Base-by-base conservation (phyloP, 2,888 invertebrate genomes). In the Amphipyra berbera region DNA sequence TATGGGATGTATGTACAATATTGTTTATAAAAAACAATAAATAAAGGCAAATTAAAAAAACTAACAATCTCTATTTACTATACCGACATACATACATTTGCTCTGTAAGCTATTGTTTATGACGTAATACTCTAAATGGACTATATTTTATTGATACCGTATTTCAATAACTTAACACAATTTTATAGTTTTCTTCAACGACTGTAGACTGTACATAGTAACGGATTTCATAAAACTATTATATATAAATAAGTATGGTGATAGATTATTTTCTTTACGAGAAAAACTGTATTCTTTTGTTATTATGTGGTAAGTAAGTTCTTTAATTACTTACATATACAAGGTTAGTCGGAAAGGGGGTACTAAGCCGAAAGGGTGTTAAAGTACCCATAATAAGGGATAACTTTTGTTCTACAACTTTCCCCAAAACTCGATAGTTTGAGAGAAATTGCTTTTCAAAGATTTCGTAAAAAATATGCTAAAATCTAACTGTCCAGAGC, bases 271-370 rank as follows among this genome's bases (percentile, higher is more conserved):
- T 37, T 44, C n/a, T 45, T 33, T 12, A 40, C 35, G 15, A 12
- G 48, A 57, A 58, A 6, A 60, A 38, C 30, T 68, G 14, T 62
- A 15, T 64, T 45, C 8, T 58, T 56, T 35, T 74, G 57, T 53
- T 78, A 66, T 33, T 73, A 53, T 72, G 57, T 64, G 78, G 78
- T 78, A 69, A 78, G 78, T 78, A 69, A 78, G 78, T 77, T 37
- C 44, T 15, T 45, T 47, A 15, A 14, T 15, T 42, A 14, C 15
- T 15, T 15, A 41, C n/a, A n/a, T n/a, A n/a, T n/a, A n/a, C n/a
- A n/a, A n/a, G n/a, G n/a, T n/a, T n/a, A n/a, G n/a, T n/a, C n/a
- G n/a, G n/a, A n/a, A n/a, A n/a, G n/a, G n/a, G n/a, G n/a, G n/a
- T n/a, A n/a, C n/a, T n/a, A n/a, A n/a, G n/a, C n/a, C n/a, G n/a